Evolutionary conservation across 1,140 invertebrate species (phyloP), one percentile per base, ranked within the genome.

Genomic region (Myzus persicae): DNA sequence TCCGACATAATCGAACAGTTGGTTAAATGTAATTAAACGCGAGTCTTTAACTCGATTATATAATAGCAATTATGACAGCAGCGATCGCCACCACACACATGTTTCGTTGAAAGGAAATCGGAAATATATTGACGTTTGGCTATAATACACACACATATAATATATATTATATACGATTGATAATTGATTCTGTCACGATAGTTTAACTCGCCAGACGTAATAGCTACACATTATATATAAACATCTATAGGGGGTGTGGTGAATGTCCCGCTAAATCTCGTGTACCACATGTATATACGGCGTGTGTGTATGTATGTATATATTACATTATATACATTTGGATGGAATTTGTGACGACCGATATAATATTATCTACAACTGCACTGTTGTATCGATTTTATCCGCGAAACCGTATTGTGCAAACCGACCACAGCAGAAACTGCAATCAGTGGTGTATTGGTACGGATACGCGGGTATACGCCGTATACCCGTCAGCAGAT

Each of bases 151-250:
- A 67, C 4, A 67, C 9, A 67, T 14, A 67, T 31, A 67, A 54
- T n/a, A 67, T n/a, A n/a, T n/a, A 67, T 67, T 67, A n/a, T 76
- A n/a, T 76, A 36, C n/a, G 59, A 2, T 76, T n/a, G 59, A 76
- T 76, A 84, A 40, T 40, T 40, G 82, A 26, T 24, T 84, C 82
- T 40, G 82, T 84, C 82, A 84, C 82, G 38, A 84, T 84, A 84
- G 82, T 42, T 84, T 84, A 42, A 84, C 82, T 8, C 38, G 8
- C 2, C 82, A 31, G 2, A 26, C 59, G n/a, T 76, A 76, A 76
- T 14, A n/a, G 59, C n/a, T n/a, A n/a, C 11, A 46, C 14, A 46
- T 14, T 51, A 51, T 51, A 46, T 46, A 46, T 18, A 46, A 14
- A 18, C 18, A 46, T 46, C 1, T 46, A 48, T 48, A 48, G 3